Conservation (phyloP, 2,888 invertebrate species). For the Chelonus formosanus region DNA sequence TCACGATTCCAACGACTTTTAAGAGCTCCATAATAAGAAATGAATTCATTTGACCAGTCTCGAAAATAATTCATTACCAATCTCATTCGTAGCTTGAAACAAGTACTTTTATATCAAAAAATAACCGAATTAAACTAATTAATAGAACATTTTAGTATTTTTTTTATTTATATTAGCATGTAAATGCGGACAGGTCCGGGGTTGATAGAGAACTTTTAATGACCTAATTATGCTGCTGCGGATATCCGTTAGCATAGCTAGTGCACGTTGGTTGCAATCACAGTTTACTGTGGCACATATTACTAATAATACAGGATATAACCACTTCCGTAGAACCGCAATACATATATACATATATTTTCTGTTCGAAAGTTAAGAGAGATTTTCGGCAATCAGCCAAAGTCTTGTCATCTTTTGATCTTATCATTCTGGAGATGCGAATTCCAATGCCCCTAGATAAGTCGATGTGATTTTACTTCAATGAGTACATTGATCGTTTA, state of each 20-base stretch:
- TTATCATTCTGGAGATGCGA: constrained; percentile 28
- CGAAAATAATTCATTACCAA: too few relatives aligned
- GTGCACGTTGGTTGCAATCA: constrained; percentile 9
- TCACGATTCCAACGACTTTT: too few relatives aligned
- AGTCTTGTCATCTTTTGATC: constrained; percentile 29
- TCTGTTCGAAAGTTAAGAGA: constrained; percentile 28
- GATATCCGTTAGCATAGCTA: constrained; percentile 14
- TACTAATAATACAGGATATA: constrained; percentile 57
- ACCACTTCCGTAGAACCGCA: constrained; percentile 35
- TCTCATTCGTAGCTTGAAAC: too few relatives aligned
- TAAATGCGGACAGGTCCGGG: too few relatives aligned
- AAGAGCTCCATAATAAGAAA: too few relatives aligned
- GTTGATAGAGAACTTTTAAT: constrained; percentile 24
- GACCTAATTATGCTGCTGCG: constrained; percentile 23
- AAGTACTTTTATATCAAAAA: too few relatives aligned
- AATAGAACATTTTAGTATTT: too few relatives aligned
- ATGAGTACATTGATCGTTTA: too few relatives aligned
- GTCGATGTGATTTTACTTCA: constrained; percentile 13
- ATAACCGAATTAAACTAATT: too few relatives aligned
- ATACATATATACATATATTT: constrained; percentile 15
- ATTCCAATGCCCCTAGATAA: constrained; percentile 10
- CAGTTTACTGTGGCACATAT: constrained; percentile 41
- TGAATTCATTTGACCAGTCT: too few relatives aligned
- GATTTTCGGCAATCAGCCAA: constrained; percentile 52
- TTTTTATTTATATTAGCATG: too few relatives aligned